Base-by-base conservation (phyloP, 2,888 invertebrate species). In the Brachylomia viminalis region DNA sequence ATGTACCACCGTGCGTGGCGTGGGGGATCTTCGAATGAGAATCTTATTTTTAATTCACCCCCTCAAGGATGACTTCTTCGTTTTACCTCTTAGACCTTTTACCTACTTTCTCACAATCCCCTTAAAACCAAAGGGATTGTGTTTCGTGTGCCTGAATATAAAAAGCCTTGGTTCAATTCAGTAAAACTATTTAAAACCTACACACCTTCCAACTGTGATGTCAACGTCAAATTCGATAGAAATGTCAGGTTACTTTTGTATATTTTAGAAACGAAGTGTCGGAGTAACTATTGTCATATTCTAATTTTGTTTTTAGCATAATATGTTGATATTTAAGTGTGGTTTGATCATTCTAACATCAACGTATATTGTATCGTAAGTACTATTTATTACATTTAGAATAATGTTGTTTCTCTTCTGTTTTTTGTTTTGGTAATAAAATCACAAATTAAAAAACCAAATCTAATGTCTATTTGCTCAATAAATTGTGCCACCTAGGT, bases 271-370 rank as follows among this genome's bases (percentile, higher is more conserved):
- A 80, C 75, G 70, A 73, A 75, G 66, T 58, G 72, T 67, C 74
- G 72, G 77, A 77, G 72, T 72, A 47, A 66, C n/a, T 84, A 52
- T 71, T 84, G 67, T 73, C 74, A 64, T 56, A 61, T 77, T 83
- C 47, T 75, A 70, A 73, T 82, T 88, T 87, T 86, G 83, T 88
- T 83, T 87, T 83, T 82, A 83, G 68, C 69, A 58, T 91, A 95
- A 91, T 92, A 96, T 96, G 96, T 93, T 95, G 90, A 91, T 95
- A 91, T 96, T 95, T 91, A 95, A 93, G 90, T 93, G 95, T 92
- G 95, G 93, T 49, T 83, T 95, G 82, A 89, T 96, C 80, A 88
- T 94, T 87, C 91, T 96, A 85, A 90, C 93, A 73, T 92, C 94
- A 77, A 95, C 96, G 15, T 96, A 93, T 79, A 92, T 95, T 85